Evolutionary conservation across 2,797 vertebrate genomes (phyloP).

Genomic region (Eidolon dupreanum): DNA sequence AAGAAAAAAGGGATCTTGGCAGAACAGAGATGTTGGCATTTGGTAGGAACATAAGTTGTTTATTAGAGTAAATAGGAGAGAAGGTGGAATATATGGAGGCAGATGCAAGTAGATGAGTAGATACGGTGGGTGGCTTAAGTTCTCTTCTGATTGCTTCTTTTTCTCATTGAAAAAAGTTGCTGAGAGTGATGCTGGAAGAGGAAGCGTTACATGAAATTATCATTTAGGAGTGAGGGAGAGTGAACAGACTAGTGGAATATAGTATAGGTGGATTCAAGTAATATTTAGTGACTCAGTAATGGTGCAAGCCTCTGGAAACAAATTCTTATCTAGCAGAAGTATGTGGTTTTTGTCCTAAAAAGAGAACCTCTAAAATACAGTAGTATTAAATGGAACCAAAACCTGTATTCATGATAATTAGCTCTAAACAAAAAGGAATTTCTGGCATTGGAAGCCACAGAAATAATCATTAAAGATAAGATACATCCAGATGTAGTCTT

Average conservation of each 20-base stretch:
- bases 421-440: constrained; percentile 14
- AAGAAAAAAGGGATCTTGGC: background rate
- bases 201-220: background rate
- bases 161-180: background rate
- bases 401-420: background rate
- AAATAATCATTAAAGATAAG: background rate
- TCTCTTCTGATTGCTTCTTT: background rate
- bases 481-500: background rate
- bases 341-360: background rate
- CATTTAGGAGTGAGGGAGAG: background rate
- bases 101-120: background rate
- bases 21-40: background rate
- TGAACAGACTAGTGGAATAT: background rate
- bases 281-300: background rate
- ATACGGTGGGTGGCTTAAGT: background rate
- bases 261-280: background rate
- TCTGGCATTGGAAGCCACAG: background rate
- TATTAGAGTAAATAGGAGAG: background rate
- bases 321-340: background rate
- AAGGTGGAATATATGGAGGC: background rate
- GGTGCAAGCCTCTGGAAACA: background rate
- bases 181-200: background rate
- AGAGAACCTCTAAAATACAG: background rate
- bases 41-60: background rate
- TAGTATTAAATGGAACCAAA: background rate